Conservation (phyloP, 2,113 vertebrate genomes). For the Perca fluviatilis region DNA sequence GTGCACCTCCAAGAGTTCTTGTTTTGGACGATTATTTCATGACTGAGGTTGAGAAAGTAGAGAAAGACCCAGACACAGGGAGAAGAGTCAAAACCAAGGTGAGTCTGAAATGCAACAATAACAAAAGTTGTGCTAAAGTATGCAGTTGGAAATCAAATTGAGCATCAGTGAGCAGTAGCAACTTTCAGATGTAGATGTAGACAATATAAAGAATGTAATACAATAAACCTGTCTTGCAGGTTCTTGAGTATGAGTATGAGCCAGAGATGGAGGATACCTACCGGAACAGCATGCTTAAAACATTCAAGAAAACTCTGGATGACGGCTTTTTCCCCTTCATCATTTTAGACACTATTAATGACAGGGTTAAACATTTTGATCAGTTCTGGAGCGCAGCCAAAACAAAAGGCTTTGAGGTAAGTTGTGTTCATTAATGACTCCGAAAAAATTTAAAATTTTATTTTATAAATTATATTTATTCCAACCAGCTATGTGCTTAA, state of each 20-base stretch:
- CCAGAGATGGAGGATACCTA: slow-evolving; percentile 98
- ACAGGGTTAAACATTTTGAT: slow-evolving; percentile 96
- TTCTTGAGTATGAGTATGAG: slow-evolving; percentile 97
- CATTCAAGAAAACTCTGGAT: slow-evolving; percentile 97
- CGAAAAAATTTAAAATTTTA: not conserved
- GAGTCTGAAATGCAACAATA: slow-evolving; percentile 9
- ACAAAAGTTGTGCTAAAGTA: not conserved
- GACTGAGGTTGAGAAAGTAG: slow-evolving; percentile 95
- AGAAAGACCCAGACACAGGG: slow-evolving; percentile 96
- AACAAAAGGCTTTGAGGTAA: slow-evolving; percentile 98
- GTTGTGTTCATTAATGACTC: not conserved
- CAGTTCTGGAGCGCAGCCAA: slow-evolving; percentile 99
- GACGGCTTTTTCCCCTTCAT: slow-evolving; percentile 99
- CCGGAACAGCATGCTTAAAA: slow-evolving; percentile 98
- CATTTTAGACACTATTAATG: slow-evolving; percentile 97
- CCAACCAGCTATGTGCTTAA: not conserved
- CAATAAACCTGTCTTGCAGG: slow-evolving; percentile 76
- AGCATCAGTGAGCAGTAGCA: not conserved
- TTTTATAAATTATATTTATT: not conserved
- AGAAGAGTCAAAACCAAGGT: slow-evolving; percentile 96
- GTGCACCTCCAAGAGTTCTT: slow-evolving; percentile 95
- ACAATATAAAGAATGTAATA: not conserved
- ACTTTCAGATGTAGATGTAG: not conserved
- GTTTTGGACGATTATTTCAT: slow-evolving; percentile 99
- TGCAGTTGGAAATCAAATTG: not conserved